Conservation (phyloP, 2,797 vertebrate species). For the Taenioides sp. region DNA sequence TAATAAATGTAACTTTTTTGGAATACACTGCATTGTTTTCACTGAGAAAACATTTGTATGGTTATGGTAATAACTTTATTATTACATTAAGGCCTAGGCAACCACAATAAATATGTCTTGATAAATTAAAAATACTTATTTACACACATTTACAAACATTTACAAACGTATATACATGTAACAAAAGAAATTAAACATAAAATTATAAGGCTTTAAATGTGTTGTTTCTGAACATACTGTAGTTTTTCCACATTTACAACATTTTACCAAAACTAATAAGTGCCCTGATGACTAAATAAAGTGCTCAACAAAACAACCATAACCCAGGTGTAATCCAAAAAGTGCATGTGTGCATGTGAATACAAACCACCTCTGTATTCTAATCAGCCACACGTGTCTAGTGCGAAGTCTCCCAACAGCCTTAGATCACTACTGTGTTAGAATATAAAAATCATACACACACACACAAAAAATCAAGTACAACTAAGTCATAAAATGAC, state of each 20-base stretch:
- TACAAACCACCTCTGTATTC: not conserved
- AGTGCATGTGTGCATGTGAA: not conserved
- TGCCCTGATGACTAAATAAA: constrained; percentile 36
- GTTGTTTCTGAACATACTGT: constrained; percentile 29
- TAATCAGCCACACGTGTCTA: constrained; percentile 20
- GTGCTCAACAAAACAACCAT: constrained; percentile 36
- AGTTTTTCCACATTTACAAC: not conserved
- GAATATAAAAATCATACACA: constrained; percentile 27
- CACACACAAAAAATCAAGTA: not conserved
- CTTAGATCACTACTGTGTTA: constrained; percentile 12
- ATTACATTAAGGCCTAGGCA: constrained; percentile 55
- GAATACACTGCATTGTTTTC: constrained; percentile 8
- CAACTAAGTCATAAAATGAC: not conserved
- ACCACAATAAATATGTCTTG: constrained; percentile 29
- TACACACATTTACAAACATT: constrained; percentile 29
- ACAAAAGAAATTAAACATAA: constrained; percentile 25
- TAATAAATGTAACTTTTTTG: constrained; percentile 51
- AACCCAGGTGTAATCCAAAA: constrained; percentile 23
- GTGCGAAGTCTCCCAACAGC: constrained; percentile 28
- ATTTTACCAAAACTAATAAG: constrained; percentile 17
- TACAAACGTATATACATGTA: constrained; percentile 24
- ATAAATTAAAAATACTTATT: constrained; percentile 46
- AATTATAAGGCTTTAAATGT: not conserved
- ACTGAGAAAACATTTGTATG: constrained; percentile 7
- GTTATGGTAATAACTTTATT: constrained; percentile 67